Conservation (phyloP, 2,797 vertebrate genomes). For the Erpetoichthys calabaricus region DNA sequence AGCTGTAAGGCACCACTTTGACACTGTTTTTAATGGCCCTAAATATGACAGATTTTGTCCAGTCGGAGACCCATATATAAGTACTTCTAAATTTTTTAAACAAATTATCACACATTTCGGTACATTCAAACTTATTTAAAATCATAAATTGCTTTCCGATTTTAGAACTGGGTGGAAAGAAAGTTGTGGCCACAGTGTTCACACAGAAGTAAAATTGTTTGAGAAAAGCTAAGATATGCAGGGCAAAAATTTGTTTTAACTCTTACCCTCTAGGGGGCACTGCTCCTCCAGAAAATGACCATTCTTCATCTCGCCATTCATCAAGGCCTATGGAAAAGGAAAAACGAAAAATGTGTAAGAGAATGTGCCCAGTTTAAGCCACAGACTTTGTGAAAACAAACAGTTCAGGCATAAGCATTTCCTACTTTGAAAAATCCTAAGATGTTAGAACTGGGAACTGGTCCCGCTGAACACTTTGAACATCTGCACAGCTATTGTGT, state of each 20-base stretch:
- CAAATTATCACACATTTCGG: too few species aligned
- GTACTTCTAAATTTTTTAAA: too few species aligned
- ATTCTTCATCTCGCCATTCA: slow-evolving; percentile 7
- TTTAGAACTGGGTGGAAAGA: too few species aligned
- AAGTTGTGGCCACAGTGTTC: too few species aligned
- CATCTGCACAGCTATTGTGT: slow-evolving; percentile 48
- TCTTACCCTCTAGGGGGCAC: slow-evolving; percentile 13
- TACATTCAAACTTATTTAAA: too few species aligned
- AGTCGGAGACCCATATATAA: too few species aligned
- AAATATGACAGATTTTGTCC: too few species aligned
- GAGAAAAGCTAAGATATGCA: too few species aligned
- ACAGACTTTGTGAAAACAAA: slow-evolving; percentile 53
- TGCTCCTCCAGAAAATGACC: slow-evolving; percentile 9
- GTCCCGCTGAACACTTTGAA: slow-evolving; percentile 40
- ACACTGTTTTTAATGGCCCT: too few species aligned
- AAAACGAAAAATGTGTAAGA: slow-evolving; percentile 36
- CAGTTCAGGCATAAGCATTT: slow-evolving; percentile 49
- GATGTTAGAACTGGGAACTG: slow-evolving; percentile 27
- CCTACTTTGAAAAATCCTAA: slow-evolving; percentile 25
- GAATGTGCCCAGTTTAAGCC: slow-evolving; percentile 44
- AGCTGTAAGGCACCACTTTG: too few species aligned
- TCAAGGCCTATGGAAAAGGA: slow-evolving; percentile 7
- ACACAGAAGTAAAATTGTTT: too few species aligned
- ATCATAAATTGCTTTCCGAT: too few species aligned
- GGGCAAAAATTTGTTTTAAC: neutral